phyloP scores from a whole-genome alignment of 2,113 vertebrate species.

The Balaeniceps rex region DNA sequence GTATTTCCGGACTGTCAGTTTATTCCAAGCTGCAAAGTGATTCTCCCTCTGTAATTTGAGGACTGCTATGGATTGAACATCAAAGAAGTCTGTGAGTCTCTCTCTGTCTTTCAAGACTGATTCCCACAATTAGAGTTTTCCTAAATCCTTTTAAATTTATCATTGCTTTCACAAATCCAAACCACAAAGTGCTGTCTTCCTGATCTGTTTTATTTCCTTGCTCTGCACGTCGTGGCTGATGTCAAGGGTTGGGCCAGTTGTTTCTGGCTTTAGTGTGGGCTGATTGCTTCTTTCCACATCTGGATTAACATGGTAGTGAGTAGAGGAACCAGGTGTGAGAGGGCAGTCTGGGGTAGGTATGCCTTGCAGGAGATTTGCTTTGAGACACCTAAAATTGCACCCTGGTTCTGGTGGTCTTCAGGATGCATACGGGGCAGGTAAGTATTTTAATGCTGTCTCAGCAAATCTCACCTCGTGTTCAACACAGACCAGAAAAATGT shows the following conservation, averaged over 20 bases:
- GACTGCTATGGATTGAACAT: slow-evolving; percentile 62
- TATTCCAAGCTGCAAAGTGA: slow-evolving; percentile 63
- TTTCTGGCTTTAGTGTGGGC: slow-evolving; percentile 1
- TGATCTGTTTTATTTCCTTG: neutral
- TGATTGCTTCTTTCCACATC: neutral
- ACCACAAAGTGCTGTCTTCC: neutral
- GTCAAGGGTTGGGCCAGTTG: neutral
- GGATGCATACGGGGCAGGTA: neutral
- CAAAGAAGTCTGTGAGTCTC: slow-evolving; percentile 48
- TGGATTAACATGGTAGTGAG: neutral
- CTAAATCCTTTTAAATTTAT: slow-evolving; percentile 64
- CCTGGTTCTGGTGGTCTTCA: neutral
- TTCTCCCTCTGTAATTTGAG: slow-evolving; percentile 67
- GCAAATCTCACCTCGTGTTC: neutral
- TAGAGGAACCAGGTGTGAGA: neutral
- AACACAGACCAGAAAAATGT: neutral
- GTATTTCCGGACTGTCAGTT: slow-evolving; percentile 52
- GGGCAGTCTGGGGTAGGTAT: neutral
- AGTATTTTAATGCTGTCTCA: neutral
- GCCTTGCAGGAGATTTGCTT: neutral
- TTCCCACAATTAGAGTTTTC: slow-evolving; percentile 50
- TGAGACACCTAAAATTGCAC: neutral
- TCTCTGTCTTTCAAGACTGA: slow-evolving; percentile 52
- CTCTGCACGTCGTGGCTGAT: neutral
- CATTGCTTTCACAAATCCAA: slow-evolving; percentile 45